Evolutionary conservation across 2,797 vertebrate genomes (phyloP).

Genomic region (Enteromius paludinosus): DNA sequence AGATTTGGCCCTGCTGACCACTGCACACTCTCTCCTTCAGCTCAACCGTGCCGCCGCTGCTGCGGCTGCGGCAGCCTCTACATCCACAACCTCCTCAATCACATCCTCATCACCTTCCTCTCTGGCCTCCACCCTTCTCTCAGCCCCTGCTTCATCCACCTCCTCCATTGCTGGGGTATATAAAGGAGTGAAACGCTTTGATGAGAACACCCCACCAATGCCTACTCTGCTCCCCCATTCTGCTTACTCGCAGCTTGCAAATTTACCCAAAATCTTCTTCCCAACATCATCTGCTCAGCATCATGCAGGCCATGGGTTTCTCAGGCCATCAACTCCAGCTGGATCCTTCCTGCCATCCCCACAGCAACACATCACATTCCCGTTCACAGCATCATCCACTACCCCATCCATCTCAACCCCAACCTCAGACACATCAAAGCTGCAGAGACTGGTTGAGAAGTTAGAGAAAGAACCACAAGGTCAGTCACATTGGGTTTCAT

Average conservation of each 20-base stretch:
- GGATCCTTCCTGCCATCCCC: conserved; percentile 72
- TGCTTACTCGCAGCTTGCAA: conserved; percentile 78
- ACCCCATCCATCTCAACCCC: conserved; percentile 72
- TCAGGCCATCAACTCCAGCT: conserved; percentile 69
- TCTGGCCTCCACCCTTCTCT: conserved; percentile 68
- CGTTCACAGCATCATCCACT: conserved; percentile 73
- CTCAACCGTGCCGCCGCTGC: conserved; percentile 79
- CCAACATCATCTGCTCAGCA: conserved; percentile 74
- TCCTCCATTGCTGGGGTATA: conserved; percentile 75
- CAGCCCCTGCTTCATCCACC: conserved; percentile 75
- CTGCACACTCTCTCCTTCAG: conserved; percentile 79
- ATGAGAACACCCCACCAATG: conserved; percentile 82
- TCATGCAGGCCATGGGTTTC: conserved; percentile 73
- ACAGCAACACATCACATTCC: conserved; percentile 75
- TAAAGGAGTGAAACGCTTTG: conserved; percentile 78
- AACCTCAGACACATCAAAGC: conserved; percentile 89
- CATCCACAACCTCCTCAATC: conserved; percentile 64
- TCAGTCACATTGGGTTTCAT: conserved; percentile 70
- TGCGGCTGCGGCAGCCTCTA: conserved; percentile 71
- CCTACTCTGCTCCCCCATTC: conserved; percentile 75
- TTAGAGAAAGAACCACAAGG: conserved; percentile 81
- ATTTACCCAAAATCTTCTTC: conserved; percentile 81
- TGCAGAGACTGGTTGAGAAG: conserved; percentile 91
- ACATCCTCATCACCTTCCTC: conserved; percentile 51
- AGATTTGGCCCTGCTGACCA: conserved; percentile 80